Evolutionary conservation across 2,888 invertebrate genomes (phyloP).

Genomic region (Chalcis sispes): DNA sequence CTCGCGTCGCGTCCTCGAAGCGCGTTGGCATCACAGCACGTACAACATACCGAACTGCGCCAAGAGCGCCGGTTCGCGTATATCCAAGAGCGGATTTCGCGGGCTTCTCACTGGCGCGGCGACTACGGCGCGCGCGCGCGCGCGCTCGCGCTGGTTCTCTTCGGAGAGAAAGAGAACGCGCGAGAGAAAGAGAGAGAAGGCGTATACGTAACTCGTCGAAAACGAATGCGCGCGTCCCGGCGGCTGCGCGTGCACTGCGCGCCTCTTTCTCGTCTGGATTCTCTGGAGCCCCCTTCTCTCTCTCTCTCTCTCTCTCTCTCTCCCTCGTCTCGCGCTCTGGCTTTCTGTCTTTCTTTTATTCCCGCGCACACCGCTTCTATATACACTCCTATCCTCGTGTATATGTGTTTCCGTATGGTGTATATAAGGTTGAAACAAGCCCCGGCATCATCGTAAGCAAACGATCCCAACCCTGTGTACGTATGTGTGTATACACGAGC

Average conservation of each 20-base stretch:
- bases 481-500: not conserved
- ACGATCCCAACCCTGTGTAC: not conserved
- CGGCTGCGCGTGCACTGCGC: constrained; percentile 73
- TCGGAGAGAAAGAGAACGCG: too few species aligned
- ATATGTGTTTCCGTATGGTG: not conserved
- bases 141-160: too few species aligned
- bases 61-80: constrained; percentile 26
- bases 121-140: too few species aligned
- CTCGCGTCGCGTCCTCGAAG: too few species aligned
- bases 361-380: not conserved
- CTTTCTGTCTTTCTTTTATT: constrained; percentile 1
- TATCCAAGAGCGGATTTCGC: constrained; percentile 61
- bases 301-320: not conserved
- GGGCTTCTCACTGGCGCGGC: constrained; percentile 66
- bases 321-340: not conserved
- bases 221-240: constrained; percentile 70
- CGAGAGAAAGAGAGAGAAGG: not conserved
- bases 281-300: constrained; percentile 16
- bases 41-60: too few species aligned
- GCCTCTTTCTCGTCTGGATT: constrained; percentile 58
- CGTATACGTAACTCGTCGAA: constrained; percentile 10
- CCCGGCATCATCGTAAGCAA: not conserved
- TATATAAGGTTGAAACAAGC: constrained; percentile 11
- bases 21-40: too few species aligned
- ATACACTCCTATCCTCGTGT: not conserved